Evolutionary conservation across 2,888 invertebrate genomes (phyloP).

Genomic region (Drosophila melanocephala): DNA sequence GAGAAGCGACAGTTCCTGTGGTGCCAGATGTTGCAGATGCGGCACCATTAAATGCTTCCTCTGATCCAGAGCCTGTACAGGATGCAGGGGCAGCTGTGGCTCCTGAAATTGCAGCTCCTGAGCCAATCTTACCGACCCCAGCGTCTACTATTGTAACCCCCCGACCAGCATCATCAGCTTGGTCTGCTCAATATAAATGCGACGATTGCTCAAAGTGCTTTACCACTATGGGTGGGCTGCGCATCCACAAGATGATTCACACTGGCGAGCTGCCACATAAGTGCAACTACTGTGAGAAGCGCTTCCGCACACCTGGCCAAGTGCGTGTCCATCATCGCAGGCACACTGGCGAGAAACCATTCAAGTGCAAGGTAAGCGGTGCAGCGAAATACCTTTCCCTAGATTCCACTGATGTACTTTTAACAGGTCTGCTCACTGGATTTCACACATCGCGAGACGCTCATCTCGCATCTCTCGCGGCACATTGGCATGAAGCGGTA

Average conservation of each 20-base stretch:
- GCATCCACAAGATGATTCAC: conserved; percentile 81
- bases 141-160: conserved; percentile 20
- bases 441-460: conserved; percentile 83
- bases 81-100: background rate
- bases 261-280: conserved; percentile 83
- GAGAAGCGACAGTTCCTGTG: background rate
- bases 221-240: conserved; percentile 76
- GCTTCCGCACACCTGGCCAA: conserved; percentile 83
- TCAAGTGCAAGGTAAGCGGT: conserved; percentile 79
- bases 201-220: conserved; percentile 76
- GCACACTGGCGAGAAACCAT: conserved; percentile 83
- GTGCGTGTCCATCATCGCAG: conserved; percentile 83
- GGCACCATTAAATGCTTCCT: background rate
- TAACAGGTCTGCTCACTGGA: conserved; percentile 78
- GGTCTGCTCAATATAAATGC: conserved; percentile 51
- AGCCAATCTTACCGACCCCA: conserved; percentile 40
- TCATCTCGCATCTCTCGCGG: conserved; percentile 83
- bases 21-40: background rate
- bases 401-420: background rate
- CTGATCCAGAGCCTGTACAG: background rate
- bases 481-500: conserved; percentile 85
- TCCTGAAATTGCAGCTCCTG: background rate
- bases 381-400: too few species aligned
- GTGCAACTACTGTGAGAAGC: conserved; percentile 82
- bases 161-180: background rate